These are phyloP conservation scores for Podotricha telesiphe DNA, from an alignment of 2,888 invertebrate genomes.

Conservation along the genomic window DNA sequence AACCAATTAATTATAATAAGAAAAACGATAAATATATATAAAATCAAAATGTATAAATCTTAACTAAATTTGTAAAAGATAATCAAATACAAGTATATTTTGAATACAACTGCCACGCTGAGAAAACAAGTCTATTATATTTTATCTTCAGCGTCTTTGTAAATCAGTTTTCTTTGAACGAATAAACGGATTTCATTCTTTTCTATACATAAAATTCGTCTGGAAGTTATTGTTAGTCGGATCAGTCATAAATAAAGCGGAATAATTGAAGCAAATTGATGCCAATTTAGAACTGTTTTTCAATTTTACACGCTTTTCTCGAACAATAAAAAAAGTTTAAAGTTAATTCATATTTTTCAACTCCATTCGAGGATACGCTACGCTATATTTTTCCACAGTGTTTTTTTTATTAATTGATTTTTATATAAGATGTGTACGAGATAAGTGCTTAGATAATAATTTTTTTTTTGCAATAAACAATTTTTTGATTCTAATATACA, in stretches of 20 bases:
- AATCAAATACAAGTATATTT: not conserved
- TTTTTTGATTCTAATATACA: too few relatives aligned
- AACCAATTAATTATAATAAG: too few relatives aligned
- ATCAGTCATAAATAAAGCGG: not conserved
- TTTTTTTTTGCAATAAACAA: too few relatives aligned
- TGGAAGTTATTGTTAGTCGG: not conserved
- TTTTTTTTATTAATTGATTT: too few relatives aligned
- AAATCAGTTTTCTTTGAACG: conserved; percentile 11
- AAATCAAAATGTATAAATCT: not conserved
- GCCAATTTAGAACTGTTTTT: not conserved
- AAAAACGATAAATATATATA: too few relatives aligned
- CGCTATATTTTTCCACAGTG: too few relatives aligned
- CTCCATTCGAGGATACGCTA: too few relatives aligned
- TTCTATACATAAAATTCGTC: conserved; percentile 3
- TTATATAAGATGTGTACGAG: too few relatives aligned
- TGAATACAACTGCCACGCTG: not conserved
- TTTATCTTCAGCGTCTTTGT: conserved; percentile 18
- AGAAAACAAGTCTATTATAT: not conserved
- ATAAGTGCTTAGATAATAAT: too few relatives aligned
- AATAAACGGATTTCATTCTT: conserved; percentile 4
- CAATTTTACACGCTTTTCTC: not conserved
- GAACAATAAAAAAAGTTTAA: too few relatives aligned
- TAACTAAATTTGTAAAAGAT: not conserved
- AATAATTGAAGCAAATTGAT: not conserved
- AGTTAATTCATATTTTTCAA: too few relatives aligned